Base-by-base conservation (phyloP, 2,113 vertebrate species). In the Cryptotis parvus region DNA sequence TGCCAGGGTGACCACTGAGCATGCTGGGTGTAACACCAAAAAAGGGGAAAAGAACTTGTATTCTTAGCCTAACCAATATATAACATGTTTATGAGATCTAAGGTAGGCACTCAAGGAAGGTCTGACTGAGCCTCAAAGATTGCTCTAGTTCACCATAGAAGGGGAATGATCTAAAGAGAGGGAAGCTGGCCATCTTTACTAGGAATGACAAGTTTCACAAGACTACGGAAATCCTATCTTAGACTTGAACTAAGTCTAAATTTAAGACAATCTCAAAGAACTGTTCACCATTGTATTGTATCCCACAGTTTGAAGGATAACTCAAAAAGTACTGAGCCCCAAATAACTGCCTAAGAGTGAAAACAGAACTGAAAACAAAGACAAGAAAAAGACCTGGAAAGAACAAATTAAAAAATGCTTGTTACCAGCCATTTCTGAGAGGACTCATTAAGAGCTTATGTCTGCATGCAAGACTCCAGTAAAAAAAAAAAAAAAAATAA, bases 261-360 rank as follows among this genome's bases (percentile, higher is more conserved):
- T 74, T 41, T 61, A 91, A 74, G 49, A 45, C 26, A 74, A 81
- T 24, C 35, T 79, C 78, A 72, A 86, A 84, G 81, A 92, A 77
- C 3, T 41, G 7, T 31, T 31, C 1, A 68, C 27, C 74, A 12
- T 55, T 93, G 26, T 9, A 65, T 22, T 65, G 63, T 29, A 65
- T 20, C 55, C 55, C 16, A 58, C 58, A 27, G 22, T 61, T 6
- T 55, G 37, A 39, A 91, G 35, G 41, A 49, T 79, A 90, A 75
- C 35, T 52, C 5, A 41, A 69, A 93, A 22, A 37, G 65, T 26
- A 70, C 39, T 41, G 24, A 85, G 49, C 22, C 16, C 41, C 16
- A 52, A 31, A 65, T 29, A 29, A 83, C 11, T 83, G 26, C 35
- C 41, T 45, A 33, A n/a, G 9, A 83, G 12, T 22, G 78, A 82